These are phyloP conservation scores for Heliconius charithonia DNA, from an alignment of 2,888 invertebrate species.

Conservation along the genomic window DNA sequence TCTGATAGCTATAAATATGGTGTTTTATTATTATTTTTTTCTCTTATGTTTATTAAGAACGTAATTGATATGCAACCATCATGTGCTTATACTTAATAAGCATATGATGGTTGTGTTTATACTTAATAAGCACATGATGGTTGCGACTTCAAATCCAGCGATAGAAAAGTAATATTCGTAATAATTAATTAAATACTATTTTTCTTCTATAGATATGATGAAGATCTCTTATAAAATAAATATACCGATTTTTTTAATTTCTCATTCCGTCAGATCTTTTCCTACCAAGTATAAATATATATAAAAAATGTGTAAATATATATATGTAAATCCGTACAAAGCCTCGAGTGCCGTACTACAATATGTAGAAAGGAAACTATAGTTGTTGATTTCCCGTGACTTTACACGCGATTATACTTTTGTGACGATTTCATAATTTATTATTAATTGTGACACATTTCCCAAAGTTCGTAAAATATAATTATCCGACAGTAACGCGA, in stretches of 20 bases:
- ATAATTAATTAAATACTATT: background rate
- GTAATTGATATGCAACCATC: too few species aligned
- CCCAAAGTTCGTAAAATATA: background rate
- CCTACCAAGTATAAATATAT: background rate
- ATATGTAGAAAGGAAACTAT: constrained; percentile 6
- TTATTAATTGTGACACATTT: background rate
- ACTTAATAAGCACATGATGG: background rate
- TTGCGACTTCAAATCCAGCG: background rate
- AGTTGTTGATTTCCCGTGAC: constrained; percentile 14
- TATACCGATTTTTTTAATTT: too few species aligned
- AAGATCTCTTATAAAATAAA: too few species aligned
- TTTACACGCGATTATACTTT: constrained; percentile 12
- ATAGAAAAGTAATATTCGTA: background rate
- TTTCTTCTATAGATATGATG: background rate
- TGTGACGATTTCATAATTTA: background rate
- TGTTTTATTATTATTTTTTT: too few species aligned
- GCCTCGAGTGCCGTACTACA: constrained; percentile 20
- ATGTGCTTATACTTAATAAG: too few species aligned
- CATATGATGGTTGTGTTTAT: background rate
- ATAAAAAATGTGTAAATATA: background rate
- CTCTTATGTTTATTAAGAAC: too few species aligned
- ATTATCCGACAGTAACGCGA: too few species aligned
- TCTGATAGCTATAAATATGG: background rate
- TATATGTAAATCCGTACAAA: constrained; percentile 31
- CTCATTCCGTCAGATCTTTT: background rate